Percentiles rank a stretch among this genome's conserved stretches.
phyloP scores from a whole-genome alignment of 2,888 invertebrate species.

The Chloroclystis v-ata region DNA sequence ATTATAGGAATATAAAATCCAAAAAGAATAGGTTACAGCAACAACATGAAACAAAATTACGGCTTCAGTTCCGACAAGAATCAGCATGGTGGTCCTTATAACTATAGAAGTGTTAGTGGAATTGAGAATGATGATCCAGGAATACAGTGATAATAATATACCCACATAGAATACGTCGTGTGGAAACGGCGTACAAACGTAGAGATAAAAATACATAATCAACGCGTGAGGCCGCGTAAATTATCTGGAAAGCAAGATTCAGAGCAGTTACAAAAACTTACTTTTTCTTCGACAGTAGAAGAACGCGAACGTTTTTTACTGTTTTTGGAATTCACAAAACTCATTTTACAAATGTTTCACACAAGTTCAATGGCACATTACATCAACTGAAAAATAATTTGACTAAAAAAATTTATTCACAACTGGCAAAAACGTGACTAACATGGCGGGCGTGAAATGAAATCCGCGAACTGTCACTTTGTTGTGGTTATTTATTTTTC shows the following conservation, averaged over 20 bases:
- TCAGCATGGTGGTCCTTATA: no score
- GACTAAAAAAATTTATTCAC: slow-evolving; percentile 47
- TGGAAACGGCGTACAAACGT: neutral
- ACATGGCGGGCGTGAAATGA: slow-evolving; percentile 63
- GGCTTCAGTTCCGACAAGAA: no score
- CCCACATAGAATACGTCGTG: no score
- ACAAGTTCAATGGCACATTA: slow-evolving; percentile 21
- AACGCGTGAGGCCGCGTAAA: slow-evolving; percentile 51
- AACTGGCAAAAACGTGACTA: slow-evolving; percentile 73
- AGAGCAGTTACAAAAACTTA: slow-evolving; percentile 64
- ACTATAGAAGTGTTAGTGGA: no score
- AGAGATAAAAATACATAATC: slow-evolving; percentile 35
- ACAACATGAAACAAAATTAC: no score
- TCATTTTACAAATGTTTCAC: slow-evolving; percentile 45
- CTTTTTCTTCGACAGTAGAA: slow-evolving; percentile 49
- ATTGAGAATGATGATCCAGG: no score
- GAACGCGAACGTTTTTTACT: slow-evolving; percentile 50
- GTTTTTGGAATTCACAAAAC: slow-evolving; percentile 44
- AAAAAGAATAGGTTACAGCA: no score
- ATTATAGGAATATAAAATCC: no score
- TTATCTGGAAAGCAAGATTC: slow-evolving; percentile 31
- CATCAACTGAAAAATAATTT: slow-evolving; percentile 27
- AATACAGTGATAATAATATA: no score
- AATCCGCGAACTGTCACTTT: slow-evolving; percentile 11
- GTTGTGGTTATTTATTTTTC: neutral